Percentiles rank a stretch among this genome's conserved stretches.
Conservation (phyloP, 2,113 vertebrate genomes). For the Alces alces region DNA sequence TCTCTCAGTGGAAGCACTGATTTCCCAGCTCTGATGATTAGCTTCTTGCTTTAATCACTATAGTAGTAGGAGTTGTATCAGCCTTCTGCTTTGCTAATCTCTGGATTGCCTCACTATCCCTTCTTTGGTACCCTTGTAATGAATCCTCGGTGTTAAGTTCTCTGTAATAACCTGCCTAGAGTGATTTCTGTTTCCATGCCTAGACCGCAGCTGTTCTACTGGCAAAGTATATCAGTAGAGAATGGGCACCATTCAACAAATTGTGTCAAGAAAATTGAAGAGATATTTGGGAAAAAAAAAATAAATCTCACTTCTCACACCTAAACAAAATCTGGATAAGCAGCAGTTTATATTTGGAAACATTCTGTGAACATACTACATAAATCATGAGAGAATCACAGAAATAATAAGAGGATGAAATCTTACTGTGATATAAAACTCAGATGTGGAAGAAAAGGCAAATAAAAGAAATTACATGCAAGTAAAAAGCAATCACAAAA, state of each 20-base stretch:
- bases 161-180: neutral
- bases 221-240: neutral
- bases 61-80: neutral
- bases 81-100: neutral
- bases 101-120: too few relatives aligned
- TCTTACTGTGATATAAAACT: neutral
- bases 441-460: neutral
- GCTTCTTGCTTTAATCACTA: neutral
- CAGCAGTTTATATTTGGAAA: neutral
- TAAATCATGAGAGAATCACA: neutral
- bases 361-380: neutral
- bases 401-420: neutral
- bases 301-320: neutral
- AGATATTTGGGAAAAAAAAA: neutral
- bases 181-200: neutral
- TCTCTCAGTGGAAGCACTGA: neutral
- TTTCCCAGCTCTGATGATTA: neutral
- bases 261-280: neutral
- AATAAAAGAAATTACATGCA: neutral
- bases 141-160: neutral
- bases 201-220: neutral
- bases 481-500: neutral
- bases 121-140: neutral
- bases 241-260: neutral
- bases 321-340: neutral